Base-by-base conservation (phyloP, 2,113 vertebrate genomes). In the Poeciliopsis occidentalis region DNA sequence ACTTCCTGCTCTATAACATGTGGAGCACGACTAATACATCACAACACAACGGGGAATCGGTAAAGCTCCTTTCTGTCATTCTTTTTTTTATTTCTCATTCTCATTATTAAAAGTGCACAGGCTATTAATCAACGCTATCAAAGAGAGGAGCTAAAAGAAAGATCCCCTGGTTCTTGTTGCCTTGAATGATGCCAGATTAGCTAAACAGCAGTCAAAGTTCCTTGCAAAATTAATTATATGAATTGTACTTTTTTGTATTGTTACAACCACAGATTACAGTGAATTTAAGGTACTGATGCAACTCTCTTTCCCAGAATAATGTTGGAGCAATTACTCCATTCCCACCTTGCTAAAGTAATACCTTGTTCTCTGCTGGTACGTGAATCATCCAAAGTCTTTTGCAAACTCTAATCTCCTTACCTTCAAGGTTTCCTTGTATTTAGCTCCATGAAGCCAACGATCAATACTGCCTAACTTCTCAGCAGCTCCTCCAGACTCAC, bases 111-210 rank as follows among this genome's bases (percentile, higher is more conserved):
- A 37, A 81, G 76, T 61, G 68, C 41, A 76, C 39, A 64, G 71
- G 37, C 78, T 64, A 90, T 87, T 86, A 81, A 88, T 93, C 85
- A 91, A 73, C 78, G 74, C 39, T 65, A 47, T 71, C 66, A 64
- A 90, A 88, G 89, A 90, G 85, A 87, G 27, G 47, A 62, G 37
- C 73, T 83, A 87, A 64, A 60, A 79, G 51, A 61, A 69, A 44
- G 60, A 54, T 69, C 63, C 76, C 78, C 83, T 75, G 79, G 67
- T 69, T 67, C 79, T 67, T n/a, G 71, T 77, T 85, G 79, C 79
- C 62, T 32, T 8, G 11, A 29, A 64, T 32, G 73, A 69, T 69
- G 71, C 39, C 74, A 76, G 79, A 92, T 89, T 66, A 76, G 87
- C 67, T 39, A 34, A 71, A 71, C 83, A 81, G 19, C 22, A 24